Conservation (phyloP, 2,113 vertebrate species). For the Caranx melampygus region DNA sequence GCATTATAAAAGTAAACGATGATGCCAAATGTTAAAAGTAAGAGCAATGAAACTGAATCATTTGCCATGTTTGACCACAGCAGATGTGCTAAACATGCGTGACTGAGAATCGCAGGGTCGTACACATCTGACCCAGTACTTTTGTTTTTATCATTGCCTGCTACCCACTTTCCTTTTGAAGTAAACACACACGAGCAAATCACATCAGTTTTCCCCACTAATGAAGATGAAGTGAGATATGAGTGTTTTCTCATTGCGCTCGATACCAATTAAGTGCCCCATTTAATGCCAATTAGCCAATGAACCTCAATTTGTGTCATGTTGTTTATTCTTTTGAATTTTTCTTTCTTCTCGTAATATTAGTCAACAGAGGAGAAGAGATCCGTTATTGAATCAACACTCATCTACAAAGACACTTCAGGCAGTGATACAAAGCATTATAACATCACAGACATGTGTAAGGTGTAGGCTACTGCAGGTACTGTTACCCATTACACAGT, state of each 20-base stretch:
- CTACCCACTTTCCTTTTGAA: conserved; percentile 17
- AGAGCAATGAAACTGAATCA: neutral
- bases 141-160: conserved; percentile 23
- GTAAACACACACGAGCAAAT: conserved; percentile 57
- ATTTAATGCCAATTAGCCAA: conserved; percentile 83
- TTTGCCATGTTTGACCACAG: neutral
- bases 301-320: conserved; percentile 81
- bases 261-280: conserved; percentile 80
- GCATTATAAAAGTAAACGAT: neutral
- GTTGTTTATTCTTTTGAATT: conserved; percentile 77
- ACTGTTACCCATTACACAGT: neutral
- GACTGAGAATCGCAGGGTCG: neutral
- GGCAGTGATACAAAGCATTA: neutral
- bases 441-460: neutral
- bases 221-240: conserved; percentile 85
- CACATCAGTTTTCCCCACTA: conserved; percentile 73
- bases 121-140: conserved; percentile 6
- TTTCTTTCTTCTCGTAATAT: conserved; percentile 56
- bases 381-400: neutral
- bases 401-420: neutral
- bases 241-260: conserved; percentile 80
- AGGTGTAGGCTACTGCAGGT: neutral
- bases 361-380: conserved; percentile 41
- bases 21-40: too few species aligned
- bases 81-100: neutral